Evolutionary conservation across 2,888 invertebrate species (phyloP).

Genomic region (Coleophora deauratella): DNA sequence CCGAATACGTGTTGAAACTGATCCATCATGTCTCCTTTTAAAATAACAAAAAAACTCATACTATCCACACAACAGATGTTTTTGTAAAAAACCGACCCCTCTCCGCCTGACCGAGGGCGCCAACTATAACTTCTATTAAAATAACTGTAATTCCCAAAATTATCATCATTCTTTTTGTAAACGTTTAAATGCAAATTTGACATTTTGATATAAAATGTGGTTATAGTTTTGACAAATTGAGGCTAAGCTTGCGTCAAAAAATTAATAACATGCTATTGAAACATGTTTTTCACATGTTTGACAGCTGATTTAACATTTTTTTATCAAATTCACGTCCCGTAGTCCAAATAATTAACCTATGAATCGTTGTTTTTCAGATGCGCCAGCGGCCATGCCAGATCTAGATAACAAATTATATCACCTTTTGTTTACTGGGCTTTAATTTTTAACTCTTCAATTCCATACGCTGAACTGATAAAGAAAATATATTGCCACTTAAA

Average conservation of each 20-base stretch:
- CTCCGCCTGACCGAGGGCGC: slow-evolving; percentile 40
- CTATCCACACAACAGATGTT: slow-evolving; percentile 69
- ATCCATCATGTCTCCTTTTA: slow-evolving; percentile 73
- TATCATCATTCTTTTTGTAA: slow-evolving; percentile 45
- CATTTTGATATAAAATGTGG: slow-evolving; percentile 54
- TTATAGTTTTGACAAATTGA: slow-evolving; percentile 58
- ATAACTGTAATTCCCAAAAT: slow-evolving; percentile 61
- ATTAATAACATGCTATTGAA: slow-evolving; percentile 35
- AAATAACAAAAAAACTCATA: slow-evolving; percentile 68
- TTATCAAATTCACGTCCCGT: not conserved
- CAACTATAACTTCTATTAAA: slow-evolving; percentile 58
- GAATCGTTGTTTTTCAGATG: slow-evolving; percentile 4
- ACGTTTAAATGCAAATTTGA: slow-evolving; percentile 66
- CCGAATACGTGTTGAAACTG: slow-evolving; percentile 71
- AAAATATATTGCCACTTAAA: not conserved
- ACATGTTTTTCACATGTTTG: slow-evolving; percentile 8
- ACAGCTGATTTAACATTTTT: slow-evolving; percentile 19
- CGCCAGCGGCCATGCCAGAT: not conserved
- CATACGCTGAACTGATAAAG: slow-evolving; percentile 6
- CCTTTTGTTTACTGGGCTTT: slow-evolving; percentile 4
- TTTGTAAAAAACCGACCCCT: slow-evolving; percentile 61
- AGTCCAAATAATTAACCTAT: no score
- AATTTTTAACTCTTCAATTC: slow-evolving; percentile 5
- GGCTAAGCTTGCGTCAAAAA: slow-evolving; percentile 31
- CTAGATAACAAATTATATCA: slow-evolving; percentile 10